Conservation (phyloP, 2,888 invertebrate species). For the Torymus auratus region DNA sequence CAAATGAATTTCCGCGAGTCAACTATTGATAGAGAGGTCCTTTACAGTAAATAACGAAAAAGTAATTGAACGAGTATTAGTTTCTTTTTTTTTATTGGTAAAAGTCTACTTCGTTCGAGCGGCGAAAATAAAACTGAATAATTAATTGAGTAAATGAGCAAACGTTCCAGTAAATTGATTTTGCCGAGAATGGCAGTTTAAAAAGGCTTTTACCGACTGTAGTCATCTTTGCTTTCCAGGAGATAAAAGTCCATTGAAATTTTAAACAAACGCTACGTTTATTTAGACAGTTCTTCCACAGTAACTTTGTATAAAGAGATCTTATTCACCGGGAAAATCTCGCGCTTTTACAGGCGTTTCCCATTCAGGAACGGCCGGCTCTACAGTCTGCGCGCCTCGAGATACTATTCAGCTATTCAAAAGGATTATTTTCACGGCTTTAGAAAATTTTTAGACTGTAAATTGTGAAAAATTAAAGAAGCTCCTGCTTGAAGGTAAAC, state of each 20-base stretch:
- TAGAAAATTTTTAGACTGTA: slow-evolving; percentile 8
- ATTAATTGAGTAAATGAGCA: no score
- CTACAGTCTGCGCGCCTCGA: not conserved
- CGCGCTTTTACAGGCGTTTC: slow-evolving; percentile 15
- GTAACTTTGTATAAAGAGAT: not conserved
- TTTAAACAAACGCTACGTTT: slow-evolving; percentile 10
- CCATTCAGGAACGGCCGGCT: not conserved
- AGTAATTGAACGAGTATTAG: no score
- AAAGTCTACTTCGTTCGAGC: no score
- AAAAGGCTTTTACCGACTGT: not conserved
- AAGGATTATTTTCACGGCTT: slow-evolving; percentile 22
- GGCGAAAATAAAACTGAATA: no score
- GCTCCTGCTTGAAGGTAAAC: not conserved
- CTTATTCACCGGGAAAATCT: slow-evolving; percentile 7
- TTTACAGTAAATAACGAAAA: no score
- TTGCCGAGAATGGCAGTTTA: no score
- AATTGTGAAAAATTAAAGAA: slow-evolving; percentile 8
- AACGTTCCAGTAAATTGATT: no score
- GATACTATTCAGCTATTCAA: slow-evolving; percentile 16
- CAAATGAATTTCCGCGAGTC: no score
- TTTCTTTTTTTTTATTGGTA: no score
- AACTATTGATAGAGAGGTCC: no score
- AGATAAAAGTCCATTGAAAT: not conserved
- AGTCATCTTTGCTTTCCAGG: not conserved
- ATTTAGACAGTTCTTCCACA: not conserved